Conservation (phyloP, 2,113 vertebrate species). For the cat (Felis catus) region F.catus_Fca126_mat1.0 CM031425.1:51677001-51677500, state of each 20-base stretch:
- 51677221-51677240: neutral
- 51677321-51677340: neutral
- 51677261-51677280: neutral
- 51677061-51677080: neutral
- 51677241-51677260: neutral
- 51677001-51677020: neutral
- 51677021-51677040: neutral
- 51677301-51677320: rapidly evolving
- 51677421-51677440: neutral
- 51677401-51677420: too few species aligned
- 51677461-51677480: neutral
- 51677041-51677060: neutral
- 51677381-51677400: neutral
- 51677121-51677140: neutral
- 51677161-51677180: neutral
- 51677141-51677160: neutral
- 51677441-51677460: too few species aligned
- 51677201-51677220: too few species aligned
- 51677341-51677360: neutral
- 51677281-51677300: neutral
- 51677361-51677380: neutral
- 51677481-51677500: neutral
- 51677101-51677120: neutral
- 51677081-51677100: neutral
- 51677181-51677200: neutral